Conservation (phyloP, 2,888 invertebrate genomes). For the Tachina lurida region DNA sequence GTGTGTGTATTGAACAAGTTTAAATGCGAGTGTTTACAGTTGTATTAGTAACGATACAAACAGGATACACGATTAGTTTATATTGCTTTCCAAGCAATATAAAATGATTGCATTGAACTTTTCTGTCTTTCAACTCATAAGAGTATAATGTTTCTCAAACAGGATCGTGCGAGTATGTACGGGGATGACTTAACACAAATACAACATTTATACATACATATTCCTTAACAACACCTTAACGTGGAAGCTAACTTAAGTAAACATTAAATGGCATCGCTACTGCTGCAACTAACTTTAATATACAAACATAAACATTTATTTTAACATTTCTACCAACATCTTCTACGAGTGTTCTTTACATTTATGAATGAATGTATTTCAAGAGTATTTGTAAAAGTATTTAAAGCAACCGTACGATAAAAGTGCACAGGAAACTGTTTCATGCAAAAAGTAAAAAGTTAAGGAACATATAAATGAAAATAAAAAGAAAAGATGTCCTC, state of each 20-base stretch:
- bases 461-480: constrained; percentile 3
- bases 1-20: constrained; percentile 17
- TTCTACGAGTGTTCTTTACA: not conserved
- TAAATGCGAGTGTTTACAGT: constrained; percentile 39
- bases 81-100: constrained; percentile 71
- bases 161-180: constrained; percentile 1
- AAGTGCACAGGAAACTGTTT: constrained; percentile 67
- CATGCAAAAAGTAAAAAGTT: constrained; percentile 33
- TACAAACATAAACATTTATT: constrained; percentile 36
- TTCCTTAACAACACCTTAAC: constrained; percentile 63
- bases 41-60: constrained; percentile 62
- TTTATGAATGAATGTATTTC: not conserved
- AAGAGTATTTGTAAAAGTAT: not conserved
- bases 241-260: constrained; percentile 68
- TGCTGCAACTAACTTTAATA: constrained; percentile 49
- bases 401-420: constrained; percentile 60
- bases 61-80: constrained; percentile 71
- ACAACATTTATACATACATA: constrained; percentile 8
- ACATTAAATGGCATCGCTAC: constrained; percentile 55
- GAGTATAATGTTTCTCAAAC: constrained; percentile 38
- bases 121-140: constrained; percentile 49
- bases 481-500: constrained; percentile 9
- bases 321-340: constrained; percentile 11
- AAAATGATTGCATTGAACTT: constrained; percentile 72
- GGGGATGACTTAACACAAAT: constrained; percentile 19